Evolutionary conservation across 2,113 vertebrate species (phyloP).

Genomic region (Nothobranchius furzeri): DNA sequence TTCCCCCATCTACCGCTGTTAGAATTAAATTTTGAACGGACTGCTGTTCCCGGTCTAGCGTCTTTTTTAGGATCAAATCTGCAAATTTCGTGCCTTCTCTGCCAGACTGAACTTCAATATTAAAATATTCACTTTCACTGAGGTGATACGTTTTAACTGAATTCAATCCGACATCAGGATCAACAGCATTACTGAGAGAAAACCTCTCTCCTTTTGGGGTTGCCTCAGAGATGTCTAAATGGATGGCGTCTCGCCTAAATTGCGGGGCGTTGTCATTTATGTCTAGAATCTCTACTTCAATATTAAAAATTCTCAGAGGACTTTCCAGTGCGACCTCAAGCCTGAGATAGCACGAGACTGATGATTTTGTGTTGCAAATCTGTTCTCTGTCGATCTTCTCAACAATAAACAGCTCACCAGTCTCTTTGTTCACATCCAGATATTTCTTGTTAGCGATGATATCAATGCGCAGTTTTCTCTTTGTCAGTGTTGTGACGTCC

Average conservation of each 20-base stretch:
- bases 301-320: conserved; percentile 39
- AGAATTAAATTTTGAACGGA: conserved; percentile 66
- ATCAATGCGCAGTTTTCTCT: conserved; percentile 67
- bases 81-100: conserved; percentile 60
- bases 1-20: conserved; percentile 74
- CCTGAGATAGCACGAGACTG: neutral
- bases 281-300: conserved; percentile 70
- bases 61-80: conserved; percentile 47
- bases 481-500: conserved; percentile 55
- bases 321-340: conserved; percentile 2
- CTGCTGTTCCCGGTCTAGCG: conserved; percentile 59
- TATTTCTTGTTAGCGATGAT: conserved; percentile 66
- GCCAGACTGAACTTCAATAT: conserved; percentile 64
- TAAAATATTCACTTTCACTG: conserved; percentile 64
- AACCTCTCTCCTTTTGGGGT: conserved; percentile 60
- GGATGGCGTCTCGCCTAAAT: conserved; percentile 73
- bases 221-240: conserved; percentile 69
- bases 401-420: conserved; percentile 76
- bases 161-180: conserved; percentile 65
- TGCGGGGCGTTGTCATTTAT: conserved; percentile 74
- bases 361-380: neutral
- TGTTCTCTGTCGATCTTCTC: conserved; percentile 79
- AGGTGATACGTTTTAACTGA: conserved; percentile 63
- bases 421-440: conserved; percentile 81
- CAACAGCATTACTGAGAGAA: conserved; percentile 71